Evolutionary conservation across 2,113 vertebrate species (phyloP), one percentile per base, ranked within the genome.

Genomic region (Lamprotornis superbus): DNA sequence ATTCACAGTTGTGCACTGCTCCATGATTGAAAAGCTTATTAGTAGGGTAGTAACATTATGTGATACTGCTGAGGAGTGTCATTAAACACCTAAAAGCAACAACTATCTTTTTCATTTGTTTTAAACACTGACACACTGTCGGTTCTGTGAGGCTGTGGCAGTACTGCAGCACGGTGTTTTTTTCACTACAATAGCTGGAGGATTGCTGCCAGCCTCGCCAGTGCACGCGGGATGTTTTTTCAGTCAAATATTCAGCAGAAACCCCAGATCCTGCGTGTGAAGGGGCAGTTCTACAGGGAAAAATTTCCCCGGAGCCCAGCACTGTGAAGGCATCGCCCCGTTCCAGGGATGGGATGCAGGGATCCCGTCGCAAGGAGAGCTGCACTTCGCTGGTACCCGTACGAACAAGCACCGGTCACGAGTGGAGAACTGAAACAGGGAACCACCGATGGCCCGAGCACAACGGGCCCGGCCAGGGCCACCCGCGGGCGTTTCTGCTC

Each of bases 141-240:
- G 0, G 23, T 18, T 37, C 37, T 10, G 2, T 4, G 23, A 17
- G 27, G 14, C 4, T 4, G 19, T 5, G 39, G 52, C 39, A 53
- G 37, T 5, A 31, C 31, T n/a, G 47, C 69, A 56, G 49, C 23
- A 9, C 0, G 7, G 17, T 25, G 22, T 12, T 12, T 60, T 60
- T 39, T 13, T 42, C 77, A 11, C 31, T 50, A 3, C 0, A 10
- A 11, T 14, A 47, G 44, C 53, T 35, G 18, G 10, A n/a, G 25
- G 17, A 19, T 65, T 21, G 31, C 25, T 57, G 44, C 28, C 24
- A 59, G 49, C 33, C 24, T 44, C 39, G 21, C 47, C 42, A n/a
- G 12, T 8, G 20, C 25, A 11, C 2, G 50, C 7, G 9, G 18
- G 33, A 76, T 49, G 5, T 22, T 64, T 92, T 77, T 46, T 30